Conservation (phyloP, 2,113 vertebrate genomes). For the Dipodomys ordii region DNA sequence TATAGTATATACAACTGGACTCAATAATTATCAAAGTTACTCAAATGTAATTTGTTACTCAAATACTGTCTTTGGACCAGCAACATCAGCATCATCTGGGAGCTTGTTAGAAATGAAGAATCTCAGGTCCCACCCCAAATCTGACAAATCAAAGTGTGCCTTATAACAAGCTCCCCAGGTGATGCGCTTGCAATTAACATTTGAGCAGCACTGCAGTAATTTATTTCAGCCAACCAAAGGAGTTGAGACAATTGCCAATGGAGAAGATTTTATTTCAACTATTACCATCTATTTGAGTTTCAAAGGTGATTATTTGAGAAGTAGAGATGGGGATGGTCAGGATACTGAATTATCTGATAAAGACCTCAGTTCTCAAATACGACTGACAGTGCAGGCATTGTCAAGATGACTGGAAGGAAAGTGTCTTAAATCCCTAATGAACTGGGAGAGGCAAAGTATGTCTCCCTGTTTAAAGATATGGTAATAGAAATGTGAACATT, state of each 20-base stretch:
- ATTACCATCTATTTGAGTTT: conserved; percentile 5
- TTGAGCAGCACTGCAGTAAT: neutral
- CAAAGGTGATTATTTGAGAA: neutral
- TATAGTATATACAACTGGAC: no score
- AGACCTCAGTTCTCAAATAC: neutral
- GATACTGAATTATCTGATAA: conserved; percentile 34
- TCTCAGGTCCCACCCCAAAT: neutral
- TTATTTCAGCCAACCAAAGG: conserved; percentile 45
- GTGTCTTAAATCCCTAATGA: neutral
- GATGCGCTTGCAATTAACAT: conserved; percentile 3
- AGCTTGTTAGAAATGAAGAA: conserved; percentile 50
- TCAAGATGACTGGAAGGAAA: neutral
- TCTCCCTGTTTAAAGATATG: conserved; percentile 41
- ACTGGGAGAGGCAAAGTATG: neutral
- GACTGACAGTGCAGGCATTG: neutral
- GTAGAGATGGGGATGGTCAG: neutral
- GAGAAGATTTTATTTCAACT: neutral
- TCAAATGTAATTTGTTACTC: neutral
- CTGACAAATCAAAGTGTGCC: conserved; percentile 15
- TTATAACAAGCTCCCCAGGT: conserved; percentile 56
- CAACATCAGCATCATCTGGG: neutral
- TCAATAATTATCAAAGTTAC: neutral
- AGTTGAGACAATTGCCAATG: neutral
- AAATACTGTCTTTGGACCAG: neutral
- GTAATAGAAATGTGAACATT: conserved; percentile 30